Evolutionary conservation across 2,797 vertebrate species (phyloP), one percentile per base, ranked within the genome.

Genomic region (Aplochiton taeniatus): DNA sequence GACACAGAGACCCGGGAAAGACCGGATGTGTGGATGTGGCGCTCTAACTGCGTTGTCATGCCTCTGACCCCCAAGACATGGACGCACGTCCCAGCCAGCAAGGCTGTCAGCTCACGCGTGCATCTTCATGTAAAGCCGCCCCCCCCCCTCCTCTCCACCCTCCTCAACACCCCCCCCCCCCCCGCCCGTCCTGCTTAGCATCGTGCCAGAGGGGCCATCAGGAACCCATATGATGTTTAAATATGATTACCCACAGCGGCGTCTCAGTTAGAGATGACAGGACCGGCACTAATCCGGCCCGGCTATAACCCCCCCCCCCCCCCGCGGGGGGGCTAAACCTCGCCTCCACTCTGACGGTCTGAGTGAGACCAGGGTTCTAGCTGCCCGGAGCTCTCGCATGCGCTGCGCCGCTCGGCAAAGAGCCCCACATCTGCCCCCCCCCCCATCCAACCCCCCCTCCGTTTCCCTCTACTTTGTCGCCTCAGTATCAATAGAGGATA

Each of bases 221-320:
- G 72, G 77, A 79, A 69, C 65, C 80, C 82, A 84, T 86, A 83
- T 81, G 76, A 90, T 87, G 80, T 78, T 69, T 89, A n/a, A 88
- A 88, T 89, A 82, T 88, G 83, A 88, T 89, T 87, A 87, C 80
- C 74, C 57, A 64, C 70, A 46, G 56, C 74, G 82, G 83, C 81
- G 78, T 85, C 81, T 83, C 81, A 85, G 70, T 55, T 83, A 82
- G 72, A 79, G 75, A 86, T 81, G 83, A 83, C 83, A 83, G 83
- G 83, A 77, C 71, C 76, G 73, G 86, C 83, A 3, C 31, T 90
- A 91, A 90, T 90, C 88, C 85, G 58, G 70, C 78, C 75, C 83
- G 86, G 84, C 85, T 83, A 87, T 80, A 82, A 61, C 63, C 12
- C 46, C 45, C 63, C 9, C 31, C 31, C 31, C 31, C 31, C 31